phyloP scores from a whole-genome alignment of 2,113 vertebrate genomes.

The Upupa epops region DNA sequence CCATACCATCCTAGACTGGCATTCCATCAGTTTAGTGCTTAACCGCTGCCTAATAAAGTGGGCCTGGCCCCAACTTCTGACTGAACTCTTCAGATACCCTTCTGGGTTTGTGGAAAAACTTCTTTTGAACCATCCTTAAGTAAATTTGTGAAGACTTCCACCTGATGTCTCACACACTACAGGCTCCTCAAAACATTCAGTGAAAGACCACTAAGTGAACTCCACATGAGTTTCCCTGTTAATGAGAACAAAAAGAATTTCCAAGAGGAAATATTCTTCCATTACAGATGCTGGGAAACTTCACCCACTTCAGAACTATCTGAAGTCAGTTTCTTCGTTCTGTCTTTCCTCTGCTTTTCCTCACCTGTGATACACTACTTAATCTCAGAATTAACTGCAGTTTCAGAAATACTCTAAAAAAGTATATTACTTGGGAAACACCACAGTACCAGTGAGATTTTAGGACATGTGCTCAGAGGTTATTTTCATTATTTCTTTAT shows the following conservation, averaged over 20 bases:
- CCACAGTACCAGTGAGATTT: neutral
- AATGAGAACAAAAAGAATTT: neutral
- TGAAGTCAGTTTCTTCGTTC: neutral
- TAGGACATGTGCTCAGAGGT: neutral
- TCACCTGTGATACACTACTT: neutral
- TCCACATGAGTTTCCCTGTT: neutral
- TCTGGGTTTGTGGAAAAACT: neutral
- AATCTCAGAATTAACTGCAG: neutral
- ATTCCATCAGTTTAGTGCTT: neutral
- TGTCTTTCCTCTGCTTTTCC: neutral
- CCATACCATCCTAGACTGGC: neutral
- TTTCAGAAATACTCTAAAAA: neutral
- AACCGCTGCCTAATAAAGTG: rapidly evolving
- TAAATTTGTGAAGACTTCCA: neutral
- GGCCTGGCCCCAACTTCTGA: neutral
- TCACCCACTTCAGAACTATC: neutral
- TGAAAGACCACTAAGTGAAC: neutral
- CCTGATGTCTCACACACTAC: neutral
- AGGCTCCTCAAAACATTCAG: neutral
- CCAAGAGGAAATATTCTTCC: neutral
- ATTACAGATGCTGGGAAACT: neutral
- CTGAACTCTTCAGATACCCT: neutral
- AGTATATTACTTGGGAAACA: neutral
- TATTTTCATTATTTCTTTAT: neutral
- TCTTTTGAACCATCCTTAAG: neutral